Base-by-base conservation (phyloP, 2,888 invertebrate species). In the Ptilodon capucinus region DNA sequence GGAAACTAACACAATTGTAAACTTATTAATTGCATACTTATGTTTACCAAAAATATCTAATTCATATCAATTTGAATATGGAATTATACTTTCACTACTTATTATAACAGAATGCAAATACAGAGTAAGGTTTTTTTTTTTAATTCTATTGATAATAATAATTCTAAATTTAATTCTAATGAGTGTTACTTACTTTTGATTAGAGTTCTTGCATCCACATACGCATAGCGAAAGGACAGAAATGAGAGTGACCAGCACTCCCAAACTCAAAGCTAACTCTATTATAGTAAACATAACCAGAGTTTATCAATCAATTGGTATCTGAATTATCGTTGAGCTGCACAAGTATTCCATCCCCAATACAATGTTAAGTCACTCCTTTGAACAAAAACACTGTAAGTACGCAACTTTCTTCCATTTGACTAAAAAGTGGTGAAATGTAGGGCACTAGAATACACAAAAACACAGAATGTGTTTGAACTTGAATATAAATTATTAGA, bases 111-210 rank as follows among this genome's bases (percentile, higher is more conserved):
- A 23, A 8, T 7, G 6, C 8, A 9, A 7, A 23, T 7, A 23
- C 23, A 5, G n/a, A n/a, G n/a, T n/a, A n/a, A n/a, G n/a, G n/a
- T n/a, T n/a, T n/a, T n/a, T n/a, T n/a, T n/a, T n/a, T n/a, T n/a
- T n/a, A n/a, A n/a, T n/a, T n/a, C n/a, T n/a, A n/a, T n/a, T n/a
- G n/a, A n/a, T n/a, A n/a, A n/a, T n/a, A n/a, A n/a, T n/a, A n/a
- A n/a, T n/a, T n/a, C n/a, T n/a, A n/a, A n/a, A n/a, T n/a, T n/a
- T n/a, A n/a, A n/a, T n/a, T n/a, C n/a, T n/a, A n/a, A n/a, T n/a
- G n/a, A n/a, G n/a, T n/a, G n/a, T n/a, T 45, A 88, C 92, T 93
- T 91, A 95, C 95, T 95, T 95, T 76, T 94, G 95, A 72, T 94
- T 92, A 68, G 93, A 94, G 70, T 94, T 94, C 71, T 94, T 93